Evolutionary conservation across 2,888 invertebrate species (phyloP).

Genomic region (Rhingia rostrata): DNA sequence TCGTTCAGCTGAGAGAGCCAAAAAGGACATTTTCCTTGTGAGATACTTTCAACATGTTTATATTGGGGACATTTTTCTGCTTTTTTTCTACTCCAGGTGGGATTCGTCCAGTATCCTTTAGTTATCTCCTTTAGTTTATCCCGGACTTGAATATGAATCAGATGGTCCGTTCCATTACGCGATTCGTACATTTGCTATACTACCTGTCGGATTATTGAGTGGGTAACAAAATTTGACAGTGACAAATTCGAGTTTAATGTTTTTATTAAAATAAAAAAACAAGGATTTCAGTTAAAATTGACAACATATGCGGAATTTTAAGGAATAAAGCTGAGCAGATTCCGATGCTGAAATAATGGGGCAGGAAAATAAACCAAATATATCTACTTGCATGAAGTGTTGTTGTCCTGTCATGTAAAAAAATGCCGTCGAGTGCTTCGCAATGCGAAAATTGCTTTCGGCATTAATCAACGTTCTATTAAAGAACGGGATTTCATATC

Average conservation of each 20-base stretch:
- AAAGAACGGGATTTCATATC: slow-evolving; percentile 56
- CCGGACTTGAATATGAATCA: slow-evolving; percentile 77
- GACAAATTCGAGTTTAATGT: not conserved
- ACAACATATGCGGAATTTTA: too few relatives aligned
- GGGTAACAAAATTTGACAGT: slow-evolving; percentile 41
- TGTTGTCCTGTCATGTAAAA: slow-evolving; percentile 9
- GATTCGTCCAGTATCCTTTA: slow-evolving; percentile 77
- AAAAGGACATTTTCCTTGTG: slow-evolving; percentile 34
- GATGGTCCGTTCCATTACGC: slow-evolving; percentile 76
- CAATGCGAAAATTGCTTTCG: slow-evolving; percentile 13
- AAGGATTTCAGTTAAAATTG: too few relatives aligned
- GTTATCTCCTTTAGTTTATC: slow-evolving; percentile 77
- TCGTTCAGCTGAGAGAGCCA: slow-evolving; percentile 17
- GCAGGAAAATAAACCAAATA: not conserved
- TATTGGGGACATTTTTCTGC: slow-evolving; percentile 25
- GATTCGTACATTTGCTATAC: slow-evolving; percentile 53
- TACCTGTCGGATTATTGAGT: slow-evolving; percentile 73
- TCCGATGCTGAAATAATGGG: not conserved
- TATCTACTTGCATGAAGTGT: slow-evolving; percentile 1
- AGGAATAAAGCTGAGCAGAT: not conserved
- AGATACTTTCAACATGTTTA: slow-evolving; percentile 55
- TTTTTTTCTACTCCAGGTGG: slow-evolving; percentile 75
- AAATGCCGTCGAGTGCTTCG: slow-evolving; percentile 6
- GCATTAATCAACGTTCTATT: slow-evolving; percentile 47
- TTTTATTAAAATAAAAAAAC: too few relatives aligned